Base-by-base conservation (phyloP, 2,888 invertebrate species). In the Orchesella flavescens region DNA sequence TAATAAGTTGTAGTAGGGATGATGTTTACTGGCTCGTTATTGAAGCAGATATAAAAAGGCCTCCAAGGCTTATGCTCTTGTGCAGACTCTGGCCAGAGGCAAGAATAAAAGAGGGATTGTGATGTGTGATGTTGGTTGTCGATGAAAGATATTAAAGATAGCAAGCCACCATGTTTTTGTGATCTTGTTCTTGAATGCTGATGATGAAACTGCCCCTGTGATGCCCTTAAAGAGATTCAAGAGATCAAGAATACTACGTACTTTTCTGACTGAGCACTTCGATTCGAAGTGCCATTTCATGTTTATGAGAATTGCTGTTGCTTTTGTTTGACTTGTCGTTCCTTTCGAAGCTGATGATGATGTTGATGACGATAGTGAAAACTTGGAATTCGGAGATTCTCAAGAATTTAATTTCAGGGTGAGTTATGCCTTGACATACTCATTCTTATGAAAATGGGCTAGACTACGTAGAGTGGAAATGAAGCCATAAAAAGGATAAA, bases 161-260 rank as follows among this genome's bases (percentile, higher is more conserved):
- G 66, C 17, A 66, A 24, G 21, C 61, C 43, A 72, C 57, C 57
- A 72, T 72, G 57, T 72, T 57, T 21, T 57, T 34, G 72, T 76
- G 55, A 65, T 65, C 24, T 65, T 77, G 78, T 61, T 71, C 78
- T 78, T 78, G 71, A 78, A 69, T 69, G 68, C 53, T 68, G 76
- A 77, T 72, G 72, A 72, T 72, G 72, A 68, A 77, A 78, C 78
- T 78, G 78, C 71, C 78, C 78, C 66, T 71, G 59, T 69, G 59
- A 65, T 78, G 78, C 78, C 78, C 78, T 78, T 78, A 78, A 71
- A 53, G 23, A 21, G 49, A 61, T 21, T 44, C 72, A 43, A 19
- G 19, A 69, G 34, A 34, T 34, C 34, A 7, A 34, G 34, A 4
- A 34, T 34, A 34, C 7, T 34, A 34, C 34, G 34, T 34, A 34